phyloP scores from a whole-genome alignment of 2,113 vertebrate genomes.

The Caloenas nicobarica region DNA sequence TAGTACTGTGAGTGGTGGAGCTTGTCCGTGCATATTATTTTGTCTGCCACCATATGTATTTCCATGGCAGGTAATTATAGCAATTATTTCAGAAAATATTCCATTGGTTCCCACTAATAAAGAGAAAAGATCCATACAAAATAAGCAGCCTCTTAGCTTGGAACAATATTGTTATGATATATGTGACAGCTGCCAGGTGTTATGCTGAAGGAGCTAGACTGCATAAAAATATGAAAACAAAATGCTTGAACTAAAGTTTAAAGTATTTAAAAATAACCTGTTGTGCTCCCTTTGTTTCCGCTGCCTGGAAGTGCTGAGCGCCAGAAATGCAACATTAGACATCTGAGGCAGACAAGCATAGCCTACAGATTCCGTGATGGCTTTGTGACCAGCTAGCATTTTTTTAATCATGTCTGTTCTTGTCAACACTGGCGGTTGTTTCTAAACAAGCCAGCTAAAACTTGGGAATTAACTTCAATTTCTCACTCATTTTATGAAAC shows the following conservation, averaged over 20 bases:
- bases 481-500: not conserved
- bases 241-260: conserved; percentile 58
- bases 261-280: conserved; percentile 64
- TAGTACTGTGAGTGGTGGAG: not conserved
- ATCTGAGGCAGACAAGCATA: conserved; percentile 49
- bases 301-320: conserved; percentile 37
- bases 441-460: conserved; percentile 31
- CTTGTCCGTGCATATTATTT: conserved; percentile 25
- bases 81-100: conserved; percentile 42
- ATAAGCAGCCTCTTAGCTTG: conserved; percentile 22
- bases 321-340: conserved; percentile 49
- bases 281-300: conserved; percentile 50
- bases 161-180: conserved; percentile 39
- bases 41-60: not conserved
- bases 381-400: conserved; percentile 14
- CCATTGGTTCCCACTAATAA: not conserved
- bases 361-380: conserved; percentile 21
- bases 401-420: conserved; percentile 9
- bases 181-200: conserved; percentile 61
- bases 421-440: conserved; percentile 19
- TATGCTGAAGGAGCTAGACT: conserved; percentile 37
- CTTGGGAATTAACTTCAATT: not conserved
- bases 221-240: conserved; percentile 54
- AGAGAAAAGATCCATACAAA: conserved; percentile 11
- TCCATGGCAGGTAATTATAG: not conserved